These are phyloP conservation scores for Exocentrus adspersus DNA, from an alignment of 2,888 invertebrate genomes.

Conservation along the genomic window DNA sequence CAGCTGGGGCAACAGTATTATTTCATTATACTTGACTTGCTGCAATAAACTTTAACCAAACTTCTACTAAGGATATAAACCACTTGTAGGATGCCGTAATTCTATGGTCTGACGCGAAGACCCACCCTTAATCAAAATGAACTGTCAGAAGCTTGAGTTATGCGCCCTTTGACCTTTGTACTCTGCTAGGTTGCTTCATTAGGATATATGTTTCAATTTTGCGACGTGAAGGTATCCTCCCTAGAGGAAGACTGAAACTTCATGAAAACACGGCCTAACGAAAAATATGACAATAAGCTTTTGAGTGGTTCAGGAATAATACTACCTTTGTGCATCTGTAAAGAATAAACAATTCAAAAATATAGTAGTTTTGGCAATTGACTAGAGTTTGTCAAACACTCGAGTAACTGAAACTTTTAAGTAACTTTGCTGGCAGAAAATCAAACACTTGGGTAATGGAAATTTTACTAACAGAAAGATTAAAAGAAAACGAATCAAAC, in stretches of 20 bases:
- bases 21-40: background rate
- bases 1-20: background rate
- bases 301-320: too few relatives aligned
- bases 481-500: too few relatives aligned
- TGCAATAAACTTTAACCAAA: constrained; percentile 32
- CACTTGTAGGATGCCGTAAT: constrained; percentile 41
- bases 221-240: background rate
- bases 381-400: too few relatives aligned
- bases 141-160: constrained; percentile 34
- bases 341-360: too few relatives aligned
- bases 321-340: too few relatives aligned
- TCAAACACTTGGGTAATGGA: too few relatives aligned
- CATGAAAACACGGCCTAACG: too few relatives aligned
- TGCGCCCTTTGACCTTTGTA: constrained; percentile 12
- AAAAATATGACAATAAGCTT: too few relatives aligned
- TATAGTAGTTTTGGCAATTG: too few relatives aligned
- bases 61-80: constrained; percentile 36
- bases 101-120: constrained; percentile 31
- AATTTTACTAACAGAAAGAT: too few relatives aligned
- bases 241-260: background rate
- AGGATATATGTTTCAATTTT: constrained; percentile 11
- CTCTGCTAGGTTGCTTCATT: background rate
- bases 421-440: too few relatives aligned
- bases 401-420: too few relatives aligned
- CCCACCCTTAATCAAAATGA: constrained; percentile 38